These are phyloP conservation scores for Scelioninae gen. 1 DNA, from an alignment of 2,888 invertebrate species.

Conservation along the genomic window DNA sequence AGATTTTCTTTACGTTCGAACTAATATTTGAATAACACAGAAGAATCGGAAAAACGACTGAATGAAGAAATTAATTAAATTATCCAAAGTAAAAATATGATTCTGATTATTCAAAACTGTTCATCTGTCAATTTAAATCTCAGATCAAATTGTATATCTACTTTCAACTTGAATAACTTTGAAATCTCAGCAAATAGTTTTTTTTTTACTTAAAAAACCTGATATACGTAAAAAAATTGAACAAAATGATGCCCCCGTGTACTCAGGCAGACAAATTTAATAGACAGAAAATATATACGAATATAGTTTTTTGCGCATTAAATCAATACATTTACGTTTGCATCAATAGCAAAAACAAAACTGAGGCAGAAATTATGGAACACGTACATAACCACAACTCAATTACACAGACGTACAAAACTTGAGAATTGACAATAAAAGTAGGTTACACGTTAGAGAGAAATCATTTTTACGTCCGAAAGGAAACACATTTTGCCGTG, in stretches of 20 bases:
- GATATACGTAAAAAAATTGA: neutral
- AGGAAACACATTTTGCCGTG: conserved; percentile 1
- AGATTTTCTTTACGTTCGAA: too few species aligned
- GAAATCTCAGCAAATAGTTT: neutral
- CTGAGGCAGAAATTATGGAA: neutral
- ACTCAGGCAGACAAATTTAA: neutral
- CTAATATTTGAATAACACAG: too few species aligned
- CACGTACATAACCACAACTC: neutral
- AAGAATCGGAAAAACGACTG: too few species aligned
- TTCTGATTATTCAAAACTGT: neutral
- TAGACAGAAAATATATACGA: neutral
- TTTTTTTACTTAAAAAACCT: neutral
- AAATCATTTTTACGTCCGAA: conserved; percentile 10
- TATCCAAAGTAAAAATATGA: too few species aligned
- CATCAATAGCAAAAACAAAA: conserved; percentile 1
- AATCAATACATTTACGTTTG: neutral
- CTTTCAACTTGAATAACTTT: neutral
- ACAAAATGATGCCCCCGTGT: neutral
- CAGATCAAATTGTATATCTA: neutral
- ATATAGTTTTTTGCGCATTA: neutral
- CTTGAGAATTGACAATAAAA: conserved; percentile 4
- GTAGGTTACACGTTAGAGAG: neutral
- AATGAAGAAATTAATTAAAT: too few species aligned
- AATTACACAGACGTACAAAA: conserved; percentile 2
- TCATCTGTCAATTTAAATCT: neutral